Evolutionary conservation across 2,113 vertebrate genomes (phyloP).

Genomic region (Capreolus pygargus): DNA sequence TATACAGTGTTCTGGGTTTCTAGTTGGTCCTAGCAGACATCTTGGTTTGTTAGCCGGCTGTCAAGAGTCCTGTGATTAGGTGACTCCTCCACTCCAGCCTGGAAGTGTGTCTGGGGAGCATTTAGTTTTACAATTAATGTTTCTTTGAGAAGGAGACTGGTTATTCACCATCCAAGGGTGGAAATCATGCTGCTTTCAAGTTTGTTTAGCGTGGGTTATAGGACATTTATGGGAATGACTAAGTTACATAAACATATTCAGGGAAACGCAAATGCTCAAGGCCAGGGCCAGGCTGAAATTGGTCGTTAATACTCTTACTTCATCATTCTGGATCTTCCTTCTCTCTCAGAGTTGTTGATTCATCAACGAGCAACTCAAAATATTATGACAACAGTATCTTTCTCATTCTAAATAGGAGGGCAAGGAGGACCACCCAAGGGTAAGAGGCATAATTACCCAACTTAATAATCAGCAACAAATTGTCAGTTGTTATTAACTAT

Average conservation of each 20-base stretch:
- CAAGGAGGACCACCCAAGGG: constrained; percentile 34
- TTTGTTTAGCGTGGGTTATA: neutral
- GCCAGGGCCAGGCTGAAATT: neutral
- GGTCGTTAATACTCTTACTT: neutral
- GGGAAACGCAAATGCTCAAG: neutral
- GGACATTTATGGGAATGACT: neutral
- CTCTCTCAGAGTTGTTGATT: neutral
- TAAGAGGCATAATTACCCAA: constrained; percentile 34
- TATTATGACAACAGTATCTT: constrained; percentile 26
- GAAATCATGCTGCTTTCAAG: neutral
- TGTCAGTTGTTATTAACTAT: constrained; percentile 1
- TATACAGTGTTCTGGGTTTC: neutral
- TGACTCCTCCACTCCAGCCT: neutral
- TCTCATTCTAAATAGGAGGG: constrained; percentile 18
- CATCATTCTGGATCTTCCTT: neutral
- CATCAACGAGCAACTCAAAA: constrained; percentile 24
- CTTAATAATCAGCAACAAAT: constrained; percentile 28
- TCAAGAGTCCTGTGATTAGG: neutral
- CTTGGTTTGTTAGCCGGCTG: neutral
- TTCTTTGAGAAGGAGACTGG: neutral
- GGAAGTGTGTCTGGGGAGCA: neutral
- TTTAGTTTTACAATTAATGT: neutral
- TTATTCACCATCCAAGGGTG: neutral
- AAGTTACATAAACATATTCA: neutral
- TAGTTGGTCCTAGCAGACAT: neutral